Evolutionary conservation across 2,113 vertebrate genomes (phyloP).

Genomic region (Nycticorax nycticorax): DNA sequence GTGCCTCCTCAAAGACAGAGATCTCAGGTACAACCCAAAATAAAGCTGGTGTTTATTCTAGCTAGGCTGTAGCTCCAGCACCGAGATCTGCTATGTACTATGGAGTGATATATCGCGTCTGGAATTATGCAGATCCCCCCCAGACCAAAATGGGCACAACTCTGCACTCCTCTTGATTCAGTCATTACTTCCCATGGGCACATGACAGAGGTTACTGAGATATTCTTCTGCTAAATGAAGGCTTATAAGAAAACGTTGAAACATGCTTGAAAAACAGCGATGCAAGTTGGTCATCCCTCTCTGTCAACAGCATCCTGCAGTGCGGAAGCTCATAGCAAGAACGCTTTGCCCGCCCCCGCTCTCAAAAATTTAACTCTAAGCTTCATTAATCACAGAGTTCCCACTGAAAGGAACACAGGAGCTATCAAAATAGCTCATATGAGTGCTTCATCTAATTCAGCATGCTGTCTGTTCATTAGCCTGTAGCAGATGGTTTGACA

Average conservation of each 20-base stretch:
- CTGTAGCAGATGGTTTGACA: conserved; percentile 60
- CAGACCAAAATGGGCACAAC: neutral
- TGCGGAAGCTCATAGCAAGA: neutral
- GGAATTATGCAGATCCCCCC: neutral
- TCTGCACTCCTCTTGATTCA: neutral
- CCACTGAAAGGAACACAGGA: neutral
- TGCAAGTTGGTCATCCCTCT: neutral
- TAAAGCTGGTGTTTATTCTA: neutral
- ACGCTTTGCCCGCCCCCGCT: neutral
- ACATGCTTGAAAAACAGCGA: neutral
- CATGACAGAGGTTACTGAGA: neutral
- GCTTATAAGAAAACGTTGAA: neutral
- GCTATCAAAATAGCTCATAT: conserved; percentile 34
- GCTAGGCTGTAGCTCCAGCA: neutral
- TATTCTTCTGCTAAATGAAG: neutral
- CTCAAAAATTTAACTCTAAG: conserved; percentile 1
- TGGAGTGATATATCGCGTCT: neutral
- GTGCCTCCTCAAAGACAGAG: neutral
- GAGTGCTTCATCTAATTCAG: conserved; percentile 17
- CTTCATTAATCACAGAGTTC: conserved; percentile 9
- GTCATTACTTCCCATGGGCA: neutral
- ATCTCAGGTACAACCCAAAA: neutral
- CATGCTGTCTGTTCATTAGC: conserved; percentile 18
- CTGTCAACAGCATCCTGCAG: neutral
- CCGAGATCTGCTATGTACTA: neutral